A percentile compares a stretch with the other conserved stretches of the same genome.
Evolutionary conservation across 2,113 vertebrate species (phyloP).

Genomic region (Scopus umbretta): DNA sequence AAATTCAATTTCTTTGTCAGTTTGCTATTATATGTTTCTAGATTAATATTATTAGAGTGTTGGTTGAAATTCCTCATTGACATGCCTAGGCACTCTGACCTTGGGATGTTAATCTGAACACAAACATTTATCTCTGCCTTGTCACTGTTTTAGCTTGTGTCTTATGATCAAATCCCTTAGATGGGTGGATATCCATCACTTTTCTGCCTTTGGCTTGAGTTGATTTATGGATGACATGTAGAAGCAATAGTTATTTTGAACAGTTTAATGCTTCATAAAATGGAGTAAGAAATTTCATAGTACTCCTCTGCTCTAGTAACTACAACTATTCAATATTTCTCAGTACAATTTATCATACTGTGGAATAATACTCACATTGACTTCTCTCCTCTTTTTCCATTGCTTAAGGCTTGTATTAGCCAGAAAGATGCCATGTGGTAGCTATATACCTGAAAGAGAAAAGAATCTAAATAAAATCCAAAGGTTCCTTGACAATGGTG

Average conservation of each 20-base stretch:
- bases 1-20: slow-evolving; percentile 63
- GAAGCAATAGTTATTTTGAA: slow-evolving; percentile 67
- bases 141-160: slow-evolving; percentile 70
- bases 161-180: slow-evolving; percentile 67
- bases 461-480: not conserved
- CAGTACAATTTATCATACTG: not conserved
- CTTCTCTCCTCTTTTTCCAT: not conserved
- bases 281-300: slow-evolving; percentile 7
- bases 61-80: slow-evolving; percentile 71
- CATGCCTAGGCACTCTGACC: slow-evolving; percentile 74
- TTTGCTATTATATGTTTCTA: slow-evolving; percentile 47
- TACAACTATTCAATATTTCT: slow-evolving; percentile 1
- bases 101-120: slow-evolving; percentile 75
- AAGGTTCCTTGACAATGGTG: not conserved
- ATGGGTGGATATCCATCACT: slow-evolving; percentile 69
- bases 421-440: not conserved
- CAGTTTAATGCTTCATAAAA: slow-evolving; percentile 60
- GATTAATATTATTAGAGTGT: slow-evolving; percentile 49
- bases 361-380: not conserved
- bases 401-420: not conserved
- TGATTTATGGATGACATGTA: slow-evolving; percentile 63
- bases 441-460: not conserved
- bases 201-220: slow-evolving; percentile 51
- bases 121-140: slow-evolving; percentile 76
- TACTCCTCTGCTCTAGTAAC: not conserved